phyloP scores from a whole-genome alignment of 2,797 vertebrate genomes.

The Ispidina picta region DNA sequence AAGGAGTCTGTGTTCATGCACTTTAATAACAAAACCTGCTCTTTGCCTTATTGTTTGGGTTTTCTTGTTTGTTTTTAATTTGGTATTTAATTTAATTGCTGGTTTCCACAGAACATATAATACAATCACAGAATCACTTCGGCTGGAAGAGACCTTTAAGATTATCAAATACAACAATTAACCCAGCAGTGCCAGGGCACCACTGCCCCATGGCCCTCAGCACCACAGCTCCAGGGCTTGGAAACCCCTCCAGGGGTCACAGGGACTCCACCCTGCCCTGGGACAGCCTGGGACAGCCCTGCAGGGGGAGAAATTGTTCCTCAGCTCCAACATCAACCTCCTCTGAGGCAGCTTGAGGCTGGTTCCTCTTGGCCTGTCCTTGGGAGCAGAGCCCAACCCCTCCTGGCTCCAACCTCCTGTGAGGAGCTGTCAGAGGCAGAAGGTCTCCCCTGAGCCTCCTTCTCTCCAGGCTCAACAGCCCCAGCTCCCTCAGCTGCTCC shows the following conservation, averaged over 20 bases:
- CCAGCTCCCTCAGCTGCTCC: neutral
- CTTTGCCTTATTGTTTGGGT: no score
- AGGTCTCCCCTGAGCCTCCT: neutral
- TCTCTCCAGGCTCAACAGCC: no score
- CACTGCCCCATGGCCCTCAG: neutral
- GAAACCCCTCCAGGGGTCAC: neutral
- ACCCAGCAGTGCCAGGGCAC: neutral
- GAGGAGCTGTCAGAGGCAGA: neutral
- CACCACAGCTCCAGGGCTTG: neutral
- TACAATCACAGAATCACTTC: neutral
- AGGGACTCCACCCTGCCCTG: no score
- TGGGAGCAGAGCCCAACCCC: no score
- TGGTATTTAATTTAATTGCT: neutral
- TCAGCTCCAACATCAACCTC: no score
- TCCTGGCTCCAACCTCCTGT: no score
- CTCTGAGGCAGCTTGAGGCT: no score
- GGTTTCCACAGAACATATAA: neutral
- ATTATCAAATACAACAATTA: neutral
- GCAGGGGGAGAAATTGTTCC: no score
- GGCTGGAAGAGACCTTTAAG: neutral
- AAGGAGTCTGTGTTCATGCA: neutral
- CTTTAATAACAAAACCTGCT: neutral
- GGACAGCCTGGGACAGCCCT: no score
- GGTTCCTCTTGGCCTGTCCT: no score
- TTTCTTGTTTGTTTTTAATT: neutral